These are phyloP conservation scores for Sarcophaga bullata DNA, from an alignment of 1,140 invertebrate species.

Conservation along the genomic window DNA sequence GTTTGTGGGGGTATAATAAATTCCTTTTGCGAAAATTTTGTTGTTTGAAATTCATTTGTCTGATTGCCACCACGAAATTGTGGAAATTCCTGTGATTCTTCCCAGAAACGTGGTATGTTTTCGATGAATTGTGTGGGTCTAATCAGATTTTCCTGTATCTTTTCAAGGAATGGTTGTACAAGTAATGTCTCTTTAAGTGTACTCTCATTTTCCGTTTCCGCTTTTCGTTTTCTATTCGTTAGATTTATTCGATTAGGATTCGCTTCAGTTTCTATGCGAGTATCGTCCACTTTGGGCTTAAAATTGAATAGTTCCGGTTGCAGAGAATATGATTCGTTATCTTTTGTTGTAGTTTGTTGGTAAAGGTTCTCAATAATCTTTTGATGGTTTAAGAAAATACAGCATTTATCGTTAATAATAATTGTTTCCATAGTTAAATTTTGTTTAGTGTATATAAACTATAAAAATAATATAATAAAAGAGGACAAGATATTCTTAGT, in stretches of 20 bases:
- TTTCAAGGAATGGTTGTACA: neutral
- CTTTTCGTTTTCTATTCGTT: slow-evolving; percentile 12
- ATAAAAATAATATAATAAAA: too few species aligned
- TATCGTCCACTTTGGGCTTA: neutral
- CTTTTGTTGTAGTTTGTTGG: neutral
- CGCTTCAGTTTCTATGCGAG: neutral
- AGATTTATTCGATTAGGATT: neutral
- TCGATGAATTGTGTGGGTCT: neutral
- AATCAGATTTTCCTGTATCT: slow-evolving; percentile 12
- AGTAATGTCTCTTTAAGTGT: neutral
- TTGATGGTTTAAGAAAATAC: slow-evolving; percentile 12
- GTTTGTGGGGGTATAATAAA: slow-evolving; percentile 55
- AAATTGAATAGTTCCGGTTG: slow-evolving; percentile 28
- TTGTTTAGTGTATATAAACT: too few species aligned
- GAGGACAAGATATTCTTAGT: too few species aligned
- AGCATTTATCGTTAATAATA: neutral
- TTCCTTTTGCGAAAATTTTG: neutral
- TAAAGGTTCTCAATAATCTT: slow-evolving; percentile 9
- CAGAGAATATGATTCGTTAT: neutral
- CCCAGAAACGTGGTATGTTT: slow-evolving; percentile 51
- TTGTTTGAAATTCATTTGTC: slow-evolving; percentile 50
- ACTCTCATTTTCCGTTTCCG: neutral
- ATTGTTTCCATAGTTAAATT: neutral
- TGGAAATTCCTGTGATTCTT: slow-evolving; percentile 51
- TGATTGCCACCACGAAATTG: slow-evolving; percentile 55